Evolutionary conservation across 2,888 invertebrate species (phyloP).

Genomic region (Caenorhabditis afra): DNA sequence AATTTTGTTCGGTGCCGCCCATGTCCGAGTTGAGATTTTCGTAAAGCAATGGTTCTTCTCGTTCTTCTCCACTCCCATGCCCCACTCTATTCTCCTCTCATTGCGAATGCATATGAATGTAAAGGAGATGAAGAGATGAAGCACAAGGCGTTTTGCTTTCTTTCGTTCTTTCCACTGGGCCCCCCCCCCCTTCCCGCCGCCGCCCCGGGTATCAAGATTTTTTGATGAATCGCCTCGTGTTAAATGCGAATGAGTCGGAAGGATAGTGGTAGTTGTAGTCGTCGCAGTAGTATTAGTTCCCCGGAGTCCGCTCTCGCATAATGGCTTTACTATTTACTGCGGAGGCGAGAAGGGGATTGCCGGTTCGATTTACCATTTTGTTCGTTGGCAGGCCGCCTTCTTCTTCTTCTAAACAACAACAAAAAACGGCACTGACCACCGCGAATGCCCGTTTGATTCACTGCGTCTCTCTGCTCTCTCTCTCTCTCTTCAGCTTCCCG

Average conservation of each 20-base stretch:
- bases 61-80: too few species aligned
- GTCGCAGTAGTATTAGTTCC: too few species aligned
- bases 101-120: constrained; percentile 28
- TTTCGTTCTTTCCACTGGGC: not conserved
- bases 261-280: too few species aligned
- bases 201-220: constrained; percentile 41
- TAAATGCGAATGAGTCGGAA: not conserved
- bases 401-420: constrained; percentile 8
- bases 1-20: not conserved
- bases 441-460: not conserved
- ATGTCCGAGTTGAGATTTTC: not conserved
- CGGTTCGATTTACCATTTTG: too few species aligned
- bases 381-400: not conserved
- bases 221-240: constrained; percentile 45
- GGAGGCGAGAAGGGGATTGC: too few species aligned
- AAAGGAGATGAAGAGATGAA: constrained; percentile 36
- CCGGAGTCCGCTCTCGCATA: too few species aligned
- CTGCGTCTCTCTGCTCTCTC: constrained; percentile 13
- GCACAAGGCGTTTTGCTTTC: not conserved
- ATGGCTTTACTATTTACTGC: too few species aligned
- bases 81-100: not conserved
- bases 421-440: not conserved
- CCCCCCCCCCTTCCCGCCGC: not conserved
- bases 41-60: too few species aligned
- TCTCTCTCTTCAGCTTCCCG: constrained; percentile 7